phyloP scores from a whole-genome alignment of 2,888 invertebrate species.

The Pinctada fucata region DNA sequence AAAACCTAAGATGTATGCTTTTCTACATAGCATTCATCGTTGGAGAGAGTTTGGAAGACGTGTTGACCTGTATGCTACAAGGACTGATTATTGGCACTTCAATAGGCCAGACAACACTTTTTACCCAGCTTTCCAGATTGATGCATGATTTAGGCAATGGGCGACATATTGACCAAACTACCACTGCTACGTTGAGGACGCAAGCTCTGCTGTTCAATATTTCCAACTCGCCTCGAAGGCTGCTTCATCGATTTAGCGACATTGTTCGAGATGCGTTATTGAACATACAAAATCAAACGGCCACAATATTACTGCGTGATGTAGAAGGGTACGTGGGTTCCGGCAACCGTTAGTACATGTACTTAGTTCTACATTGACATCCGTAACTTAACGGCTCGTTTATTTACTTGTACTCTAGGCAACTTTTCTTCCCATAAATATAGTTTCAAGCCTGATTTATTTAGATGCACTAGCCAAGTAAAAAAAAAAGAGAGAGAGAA shows the following conservation, averaged over 20 bases:
- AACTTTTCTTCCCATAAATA: too few species aligned
- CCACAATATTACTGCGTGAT: background rate
- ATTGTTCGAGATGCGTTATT: constrained; percentile 38
- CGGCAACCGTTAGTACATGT: too few species aligned
- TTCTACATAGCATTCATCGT: constrained; percentile 32
- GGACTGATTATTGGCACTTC: constrained; percentile 30
- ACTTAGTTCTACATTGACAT: too few species aligned
- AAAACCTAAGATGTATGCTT: constrained; percentile 26
- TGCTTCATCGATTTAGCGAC: constrained; percentile 42
- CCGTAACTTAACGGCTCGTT: too few species aligned
- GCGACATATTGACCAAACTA: constrained; percentile 16
- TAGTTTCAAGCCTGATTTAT: too few species aligned
- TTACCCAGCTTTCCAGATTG: constrained; percentile 25
- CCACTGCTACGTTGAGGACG: constrained; percentile 31
- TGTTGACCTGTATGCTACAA: constrained; percentile 24
- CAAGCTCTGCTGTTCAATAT: constrained; percentile 43
- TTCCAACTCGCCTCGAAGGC: constrained; percentile 40
- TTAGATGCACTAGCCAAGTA: too few species aligned
- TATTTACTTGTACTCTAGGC: too few species aligned
- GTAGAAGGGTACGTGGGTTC: too few species aligned
- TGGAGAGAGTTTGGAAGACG: constrained; percentile 20
- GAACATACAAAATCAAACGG: background rate
- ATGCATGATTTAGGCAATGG: constrained; percentile 21
- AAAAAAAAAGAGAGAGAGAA: too few species aligned
- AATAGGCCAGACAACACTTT: constrained; percentile 7